phyloP scores from a whole-genome alignment of 2,888 invertebrate species.

The Lottia scabra region DNA sequence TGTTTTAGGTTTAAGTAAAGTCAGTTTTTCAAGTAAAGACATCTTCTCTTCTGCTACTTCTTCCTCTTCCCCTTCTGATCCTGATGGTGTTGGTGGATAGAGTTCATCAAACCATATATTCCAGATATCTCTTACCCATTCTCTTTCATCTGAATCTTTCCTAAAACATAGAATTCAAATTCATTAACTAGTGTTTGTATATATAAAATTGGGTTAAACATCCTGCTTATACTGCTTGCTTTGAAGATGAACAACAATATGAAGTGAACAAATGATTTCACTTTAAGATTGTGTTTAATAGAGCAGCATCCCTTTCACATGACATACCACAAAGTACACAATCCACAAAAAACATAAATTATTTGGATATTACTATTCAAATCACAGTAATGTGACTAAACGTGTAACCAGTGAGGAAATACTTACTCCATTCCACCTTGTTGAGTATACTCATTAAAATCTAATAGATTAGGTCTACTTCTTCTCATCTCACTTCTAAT shows the following conservation, averaged over 20 bases:
- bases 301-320: too few species aligned
- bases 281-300: too few species aligned
- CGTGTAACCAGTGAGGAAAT: not conserved
- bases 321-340: too few species aligned
- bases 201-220: too few species aligned
- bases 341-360: too few species aligned
- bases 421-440: constrained; percentile 56
- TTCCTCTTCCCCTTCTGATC: constrained; percentile 55
- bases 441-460: constrained; percentile 56
- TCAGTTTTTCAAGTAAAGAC: not conserved
- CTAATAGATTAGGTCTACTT: constrained; percentile 58
- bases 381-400: too few species aligned
- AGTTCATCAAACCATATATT: constrained; percentile 68
- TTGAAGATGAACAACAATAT: too few species aligned
- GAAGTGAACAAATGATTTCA: too few species aligned
- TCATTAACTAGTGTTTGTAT: too few species aligned
- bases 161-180: constrained; percentile 23
- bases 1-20: constrained; percentile 4
- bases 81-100: constrained; percentile 62
- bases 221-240: too few species aligned
- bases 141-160: constrained; percentile 49
- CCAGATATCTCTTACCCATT: constrained; percentile 67
- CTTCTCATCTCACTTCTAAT: constrained; percentile 43
- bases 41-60: constrained; percentile 24
- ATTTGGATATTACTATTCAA: too few species aligned